A percentile compares a stretch with the other conserved stretches of the same genome.
Evolutionary conservation across 2,113 vertebrate genomes (phyloP).

Genomic region (Misgurnus mizolepis): DNA sequence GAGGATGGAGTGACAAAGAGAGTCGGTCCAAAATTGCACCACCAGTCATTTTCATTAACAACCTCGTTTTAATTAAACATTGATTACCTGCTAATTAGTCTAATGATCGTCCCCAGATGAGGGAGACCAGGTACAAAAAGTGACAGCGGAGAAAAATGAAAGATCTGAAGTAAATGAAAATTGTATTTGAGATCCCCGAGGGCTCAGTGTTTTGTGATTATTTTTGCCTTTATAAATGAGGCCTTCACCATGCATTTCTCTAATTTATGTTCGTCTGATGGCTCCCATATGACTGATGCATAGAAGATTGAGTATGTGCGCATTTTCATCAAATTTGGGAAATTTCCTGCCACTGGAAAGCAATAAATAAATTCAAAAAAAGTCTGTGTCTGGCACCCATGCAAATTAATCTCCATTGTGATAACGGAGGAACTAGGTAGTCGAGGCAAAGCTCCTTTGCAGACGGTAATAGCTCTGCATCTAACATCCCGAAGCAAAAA

Average conservation of each 20-base stretch:
- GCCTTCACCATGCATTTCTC: slow-evolving; percentile 73
- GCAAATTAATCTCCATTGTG: slow-evolving; percentile 56
- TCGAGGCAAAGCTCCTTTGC: slow-evolving; percentile 54
- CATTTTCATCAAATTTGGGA: slow-evolving; percentile 75
- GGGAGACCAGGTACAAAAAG: slow-evolving; percentile 62
- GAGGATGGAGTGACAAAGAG: slow-evolving; percentile 49
- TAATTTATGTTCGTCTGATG: slow-evolving; percentile 74
- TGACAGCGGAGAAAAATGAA: slow-evolving; percentile 70
- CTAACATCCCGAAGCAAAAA: slow-evolving; percentile 28
- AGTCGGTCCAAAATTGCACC: slow-evolving; percentile 63
- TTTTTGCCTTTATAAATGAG: slow-evolving; percentile 76
- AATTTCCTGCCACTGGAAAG: slow-evolving; percentile 68
- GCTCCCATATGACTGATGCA: slow-evolving; percentile 70
- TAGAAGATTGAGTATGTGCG: slow-evolving; percentile 67
- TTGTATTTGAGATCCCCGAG: slow-evolving; percentile 66
- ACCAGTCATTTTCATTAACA: slow-evolving; percentile 83
- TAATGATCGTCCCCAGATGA: slow-evolving; percentile 84
- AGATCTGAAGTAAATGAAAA: slow-evolving; percentile 69
- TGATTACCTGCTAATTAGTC: slow-evolving; percentile 89
- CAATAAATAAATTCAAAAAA: slow-evolving; percentile 65
- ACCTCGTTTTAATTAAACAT: slow-evolving; percentile 90
- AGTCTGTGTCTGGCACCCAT: slow-evolving; percentile 57
- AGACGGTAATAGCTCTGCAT: slow-evolving; percentile 36
- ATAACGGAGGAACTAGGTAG: slow-evolving; percentile 54
- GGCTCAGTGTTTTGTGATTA: slow-evolving; percentile 69